These are phyloP conservation scores for Diaphora mendica DNA, from an alignment of 2,888 invertebrate genomes.

Conservation along the genomic window DNA sequence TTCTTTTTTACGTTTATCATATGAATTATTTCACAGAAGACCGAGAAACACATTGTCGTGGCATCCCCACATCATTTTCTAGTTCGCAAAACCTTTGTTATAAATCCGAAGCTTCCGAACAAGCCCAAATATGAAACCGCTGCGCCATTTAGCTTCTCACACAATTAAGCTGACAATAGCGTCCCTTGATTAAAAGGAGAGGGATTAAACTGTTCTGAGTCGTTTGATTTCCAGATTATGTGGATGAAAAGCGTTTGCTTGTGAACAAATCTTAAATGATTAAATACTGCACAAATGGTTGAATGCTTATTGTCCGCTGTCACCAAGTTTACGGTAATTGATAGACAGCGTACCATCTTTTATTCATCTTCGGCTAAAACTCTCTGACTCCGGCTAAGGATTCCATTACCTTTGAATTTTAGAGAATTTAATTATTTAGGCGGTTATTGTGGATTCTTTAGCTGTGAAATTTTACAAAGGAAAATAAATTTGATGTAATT, in stretches of 20 bases:
- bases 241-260: constrained; percentile 49
- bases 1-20: not conserved
- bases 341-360: constrained; percentile 28
- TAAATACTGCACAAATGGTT: constrained; percentile 32
- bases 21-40: not conserved
- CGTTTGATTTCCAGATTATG: constrained; percentile 60
- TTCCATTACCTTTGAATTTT: not conserved
- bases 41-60: not conserved
- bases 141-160: constrained; percentile 46
- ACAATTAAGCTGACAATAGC: constrained; percentile 62
- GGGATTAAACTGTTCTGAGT: constrained; percentile 50
- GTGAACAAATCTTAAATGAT: constrained; percentile 29
- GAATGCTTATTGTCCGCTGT: constrained; percentile 38
- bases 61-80: constrained; percentile 15
- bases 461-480: not conserved
- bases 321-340: constrained; percentile 47
- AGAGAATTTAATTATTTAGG: not conserved
- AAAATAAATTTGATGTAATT: not conserved
- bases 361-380: not conserved
- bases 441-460: not conserved
- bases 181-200: constrained; percentile 58
- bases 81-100: constrained; percentile 43
- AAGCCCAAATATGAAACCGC: constrained; percentile 40
- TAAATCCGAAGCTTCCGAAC: constrained; percentile 47
- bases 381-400: not conserved